phyloP scores from a whole-genome alignment of 2,113 vertebrate species.

The Hippocampus zosterae region DNA sequence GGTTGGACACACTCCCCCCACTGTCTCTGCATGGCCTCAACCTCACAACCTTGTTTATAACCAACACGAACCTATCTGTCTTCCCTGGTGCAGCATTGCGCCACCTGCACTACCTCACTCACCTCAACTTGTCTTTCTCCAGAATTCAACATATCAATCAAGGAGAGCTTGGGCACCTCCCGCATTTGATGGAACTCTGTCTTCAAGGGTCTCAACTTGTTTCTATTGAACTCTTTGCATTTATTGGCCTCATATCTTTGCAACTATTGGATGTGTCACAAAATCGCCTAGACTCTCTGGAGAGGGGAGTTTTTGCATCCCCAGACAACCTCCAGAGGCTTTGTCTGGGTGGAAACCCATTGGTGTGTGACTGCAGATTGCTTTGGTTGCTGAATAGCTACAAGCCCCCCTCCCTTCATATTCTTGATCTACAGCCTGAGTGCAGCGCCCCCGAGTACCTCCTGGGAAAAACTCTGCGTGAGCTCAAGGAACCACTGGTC shows the following conservation, averaged over 20 bases:
- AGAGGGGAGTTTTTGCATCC: constrained; percentile 84
- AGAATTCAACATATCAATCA: constrained; percentile 85
- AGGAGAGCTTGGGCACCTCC: constrained; percentile 85
- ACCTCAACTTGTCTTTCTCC: constrained; percentile 93
- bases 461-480: constrained; percentile 86
- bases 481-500: constrained; percentile 84
- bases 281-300: constrained; percentile 87
- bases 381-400: constrained; percentile 87
- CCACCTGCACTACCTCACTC: constrained; percentile 89
- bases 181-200: constrained; percentile 86
- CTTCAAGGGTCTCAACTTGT: constrained; percentile 83
- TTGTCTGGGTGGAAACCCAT: constrained; percentile 87
- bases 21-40: constrained; percentile 91
- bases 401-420: constrained; percentile 83
- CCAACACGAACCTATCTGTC: constrained; percentile 87
- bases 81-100: constrained; percentile 85
- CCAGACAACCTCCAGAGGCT: constrained; percentile 86
- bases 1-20: constrained; percentile 85
- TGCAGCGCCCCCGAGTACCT: constrained; percentile 85
- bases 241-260: constrained; percentile 85
- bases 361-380: constrained; percentile 93
- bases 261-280: constrained; percentile 89
- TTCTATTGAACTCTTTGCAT: constrained; percentile 84
- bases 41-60: constrained; percentile 88
- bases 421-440: constrained; percentile 85